These are phyloP conservation scores for Drosophila greeni DNA, from an alignment of 2,888 invertebrate genomes.

Conservation along the genomic window DNA sequence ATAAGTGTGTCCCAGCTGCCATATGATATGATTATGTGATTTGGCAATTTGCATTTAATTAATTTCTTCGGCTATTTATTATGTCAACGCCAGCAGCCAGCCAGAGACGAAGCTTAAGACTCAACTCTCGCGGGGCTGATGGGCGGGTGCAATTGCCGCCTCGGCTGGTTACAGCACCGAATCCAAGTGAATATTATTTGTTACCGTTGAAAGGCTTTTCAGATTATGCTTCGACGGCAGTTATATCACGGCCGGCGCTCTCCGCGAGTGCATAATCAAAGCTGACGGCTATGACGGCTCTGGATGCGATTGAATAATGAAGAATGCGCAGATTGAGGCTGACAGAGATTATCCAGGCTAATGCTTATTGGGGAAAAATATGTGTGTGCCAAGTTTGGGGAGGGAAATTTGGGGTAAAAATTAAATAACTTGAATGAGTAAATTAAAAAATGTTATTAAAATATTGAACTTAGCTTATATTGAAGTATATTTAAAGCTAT, in stretches of 20 bases:
- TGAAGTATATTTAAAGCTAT: not conserved
- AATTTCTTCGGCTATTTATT: constrained; percentile 70
- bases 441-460: not conserved
- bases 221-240: constrained; percentile 34
- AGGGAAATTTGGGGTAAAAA: not conserved
- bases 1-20: constrained; percentile 51
- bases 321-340: constrained; percentile 21
- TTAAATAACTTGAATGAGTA: not conserved
- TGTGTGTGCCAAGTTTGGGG: not conserved
- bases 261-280: constrained; percentile 32
- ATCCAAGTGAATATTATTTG: constrained; percentile 47
- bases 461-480: too few relatives aligned
- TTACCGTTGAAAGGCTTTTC: constrained; percentile 47
- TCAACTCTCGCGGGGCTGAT: constrained; percentile 33
- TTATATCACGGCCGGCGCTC: constrained; percentile 32
- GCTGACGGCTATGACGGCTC: constrained; percentile 32
- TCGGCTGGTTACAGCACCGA: constrained; percentile 40
- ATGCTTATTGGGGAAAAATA: not conserved
- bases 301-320: constrained; percentile 36
- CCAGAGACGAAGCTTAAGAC: constrained; percentile 24
- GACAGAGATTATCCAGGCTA: constrained; percentile 10
- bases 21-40: constrained; percentile 73
- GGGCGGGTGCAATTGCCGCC: constrained; percentile 27
- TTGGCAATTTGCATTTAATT: constrained; percentile 71
- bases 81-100: constrained; percentile 56